phyloP scores from a whole-genome alignment of 2,888 invertebrate genomes.

The Hirtodrosophila confusa region DNA sequence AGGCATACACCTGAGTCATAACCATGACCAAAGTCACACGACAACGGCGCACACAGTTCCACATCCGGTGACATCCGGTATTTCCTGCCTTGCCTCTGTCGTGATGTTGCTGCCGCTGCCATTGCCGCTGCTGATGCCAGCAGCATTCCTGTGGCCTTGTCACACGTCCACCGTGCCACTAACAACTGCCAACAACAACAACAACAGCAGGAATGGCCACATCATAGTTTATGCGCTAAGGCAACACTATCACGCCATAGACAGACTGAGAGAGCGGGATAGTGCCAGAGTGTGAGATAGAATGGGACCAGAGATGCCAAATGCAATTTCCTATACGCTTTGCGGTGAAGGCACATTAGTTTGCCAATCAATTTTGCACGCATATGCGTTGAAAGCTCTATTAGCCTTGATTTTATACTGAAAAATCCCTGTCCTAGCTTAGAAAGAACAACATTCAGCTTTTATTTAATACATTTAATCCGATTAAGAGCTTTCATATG shows the following conservation, averaged over 20 bases:
- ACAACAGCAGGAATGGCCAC: constrained; percentile 50
- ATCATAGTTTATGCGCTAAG: constrained; percentile 67
- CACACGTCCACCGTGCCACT: constrained; percentile 65
- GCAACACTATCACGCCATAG: constrained; percentile 66
- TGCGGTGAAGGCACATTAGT: constrained; percentile 2
- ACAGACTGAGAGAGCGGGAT: constrained; percentile 29
- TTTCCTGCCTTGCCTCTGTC: constrained; percentile 58
- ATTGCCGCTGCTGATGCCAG: constrained; percentile 37
- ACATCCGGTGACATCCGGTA: constrained; percentile 79
- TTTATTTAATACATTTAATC: too few species aligned
- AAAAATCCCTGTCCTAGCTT: too few species aligned
- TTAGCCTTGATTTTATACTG: too few species aligned
- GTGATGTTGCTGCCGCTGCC: constrained; percentile 17
- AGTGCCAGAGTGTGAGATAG: neutral
- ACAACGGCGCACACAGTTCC: constrained; percentile 60
- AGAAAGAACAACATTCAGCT: too few species aligned
- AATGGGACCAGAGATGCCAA: constrained; percentile 21
- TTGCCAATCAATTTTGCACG: neutral
- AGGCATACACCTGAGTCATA: constrained; percentile 67
- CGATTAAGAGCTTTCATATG: too few species aligned
- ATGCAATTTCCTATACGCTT: constrained; percentile 45
- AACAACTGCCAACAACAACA: constrained; percentile 55
- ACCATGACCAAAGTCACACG: constrained; percentile 79
- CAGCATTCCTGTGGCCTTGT: constrained; percentile 74
- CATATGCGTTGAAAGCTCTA: too few species aligned